These are phyloP conservation scores for Anguilla rostrata DNA, from an alignment of 2,113 vertebrate genomes.

Conservation along the genomic window DNA sequence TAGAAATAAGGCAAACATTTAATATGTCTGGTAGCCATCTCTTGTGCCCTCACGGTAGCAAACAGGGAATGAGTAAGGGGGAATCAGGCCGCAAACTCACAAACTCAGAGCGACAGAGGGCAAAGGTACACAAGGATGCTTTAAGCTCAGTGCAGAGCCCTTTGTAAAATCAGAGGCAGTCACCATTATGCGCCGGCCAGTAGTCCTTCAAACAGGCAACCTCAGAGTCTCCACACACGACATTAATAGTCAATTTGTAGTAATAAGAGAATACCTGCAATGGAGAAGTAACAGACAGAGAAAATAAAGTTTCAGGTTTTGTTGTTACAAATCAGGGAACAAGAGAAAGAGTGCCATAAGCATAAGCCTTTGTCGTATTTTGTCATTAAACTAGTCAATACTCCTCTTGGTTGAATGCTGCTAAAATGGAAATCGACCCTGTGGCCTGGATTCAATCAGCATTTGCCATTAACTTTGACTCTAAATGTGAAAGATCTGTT, in stretches of 20 bases:
- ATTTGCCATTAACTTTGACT: slow-evolving; percentile 21
- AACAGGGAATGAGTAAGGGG: too few relatives aligned
- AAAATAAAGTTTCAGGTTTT: neutral
- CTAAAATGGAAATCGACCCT: neutral
- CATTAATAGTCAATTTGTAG: neutral
- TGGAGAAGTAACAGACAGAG: neutral
- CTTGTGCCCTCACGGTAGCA: too few relatives aligned
- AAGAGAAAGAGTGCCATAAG: neutral
- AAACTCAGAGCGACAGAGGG: neutral
- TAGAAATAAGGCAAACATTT: neutral
- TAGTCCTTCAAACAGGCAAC: fast-evolving
- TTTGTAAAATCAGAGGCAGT: neutral
- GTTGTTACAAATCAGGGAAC: too few relatives aligned
- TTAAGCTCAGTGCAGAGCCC: too few relatives aligned
- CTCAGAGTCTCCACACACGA: slow-evolving; percentile 46
- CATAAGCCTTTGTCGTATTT: neutral
- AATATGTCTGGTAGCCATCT: neutral
- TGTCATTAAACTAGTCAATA: neutral
- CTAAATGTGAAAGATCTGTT: too few relatives aligned
- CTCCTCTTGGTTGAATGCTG: neutral
- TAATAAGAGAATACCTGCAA: fast-evolving
- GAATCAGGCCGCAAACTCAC: too few relatives aligned
- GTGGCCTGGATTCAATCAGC: too few relatives aligned
- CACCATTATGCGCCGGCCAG: fast-evolving
- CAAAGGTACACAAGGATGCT: neutral